phyloP scores from a whole-genome alignment of 2,113 vertebrate genomes.

The Myotis davidii region DNA sequence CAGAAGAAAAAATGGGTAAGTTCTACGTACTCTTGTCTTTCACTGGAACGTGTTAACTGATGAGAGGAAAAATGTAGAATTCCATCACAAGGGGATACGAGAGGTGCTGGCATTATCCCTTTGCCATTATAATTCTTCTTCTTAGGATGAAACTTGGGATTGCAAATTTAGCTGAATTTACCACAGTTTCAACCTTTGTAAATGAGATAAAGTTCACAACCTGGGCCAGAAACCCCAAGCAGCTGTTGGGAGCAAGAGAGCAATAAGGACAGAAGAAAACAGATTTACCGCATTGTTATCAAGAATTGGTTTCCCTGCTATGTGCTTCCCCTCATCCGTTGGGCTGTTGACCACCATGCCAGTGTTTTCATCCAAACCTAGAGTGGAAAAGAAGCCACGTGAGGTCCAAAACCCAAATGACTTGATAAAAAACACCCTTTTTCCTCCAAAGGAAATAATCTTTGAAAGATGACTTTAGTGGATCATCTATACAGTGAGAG shows the following conservation, averaged over 20 bases:
- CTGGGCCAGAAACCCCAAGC: constrained; percentile 93
- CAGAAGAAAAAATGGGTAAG: background rate
- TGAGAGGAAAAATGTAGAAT: constrained; percentile 38
- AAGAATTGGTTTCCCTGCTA: constrained; percentile 95
- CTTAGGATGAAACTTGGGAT: constrained; percentile 37
- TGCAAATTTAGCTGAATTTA: constrained; percentile 49
- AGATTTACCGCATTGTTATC: constrained; percentile 98
- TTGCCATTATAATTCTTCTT: constrained; percentile 16
- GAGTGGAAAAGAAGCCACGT: constrained; percentile 10
- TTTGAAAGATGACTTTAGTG: background rate
- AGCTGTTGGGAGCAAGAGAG: constrained; percentile 91
- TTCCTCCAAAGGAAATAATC: background rate
- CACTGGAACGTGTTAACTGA: background rate
- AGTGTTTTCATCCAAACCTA: constrained; percentile 92
- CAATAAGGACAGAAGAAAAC: constrained; percentile 93
- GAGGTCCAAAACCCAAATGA: constrained; percentile 47
- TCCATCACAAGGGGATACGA: background rate
- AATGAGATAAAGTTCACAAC: constrained; percentile 72
- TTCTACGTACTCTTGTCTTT: background rate
- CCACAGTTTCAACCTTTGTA: background rate
- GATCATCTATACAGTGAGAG: background rate
- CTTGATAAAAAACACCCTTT: background rate
- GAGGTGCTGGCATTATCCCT: background rate
- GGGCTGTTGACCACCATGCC: constrained; percentile 92
- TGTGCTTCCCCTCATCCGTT: constrained; percentile 85